phyloP scores from a whole-genome alignment of 2,888 invertebrate genomes.

The Selenia dentaria region DNA sequence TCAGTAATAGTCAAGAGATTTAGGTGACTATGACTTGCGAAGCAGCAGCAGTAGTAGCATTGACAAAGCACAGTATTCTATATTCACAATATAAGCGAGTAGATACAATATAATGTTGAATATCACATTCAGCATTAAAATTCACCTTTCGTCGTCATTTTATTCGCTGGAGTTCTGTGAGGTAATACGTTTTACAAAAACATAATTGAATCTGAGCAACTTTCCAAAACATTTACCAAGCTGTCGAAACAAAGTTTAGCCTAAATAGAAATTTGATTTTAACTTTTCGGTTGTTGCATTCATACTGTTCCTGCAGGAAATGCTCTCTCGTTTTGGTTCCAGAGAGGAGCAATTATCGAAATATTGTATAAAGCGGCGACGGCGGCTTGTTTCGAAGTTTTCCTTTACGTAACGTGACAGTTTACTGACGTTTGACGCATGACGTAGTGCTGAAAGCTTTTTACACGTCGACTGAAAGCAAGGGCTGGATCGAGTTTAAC shows the following conservation, averaged over 20 bases:
- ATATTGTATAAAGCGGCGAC: neutral
- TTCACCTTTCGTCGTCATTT: constrained; percentile 25
- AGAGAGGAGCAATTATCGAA: constrained; percentile 10
- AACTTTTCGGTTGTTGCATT: constrained; percentile 40
- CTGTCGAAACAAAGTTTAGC: constrained; percentile 50
- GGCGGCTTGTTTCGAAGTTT: constrained; percentile 8
- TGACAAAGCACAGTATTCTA: too few relatives aligned
- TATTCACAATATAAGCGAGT: too few relatives aligned
- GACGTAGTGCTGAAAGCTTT: constrained; percentile 22
- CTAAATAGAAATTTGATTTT: constrained; percentile 47
- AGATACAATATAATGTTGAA: too few relatives aligned
- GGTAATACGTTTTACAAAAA: constrained; percentile 32
- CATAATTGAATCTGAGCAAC: constrained; percentile 54
- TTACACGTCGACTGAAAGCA: constrained; percentile 13
- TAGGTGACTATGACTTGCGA: too few relatives aligned
- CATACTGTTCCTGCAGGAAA: constrained; percentile 26
- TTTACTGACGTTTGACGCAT: constrained; percentile 21
- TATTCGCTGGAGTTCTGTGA: constrained; percentile 11
- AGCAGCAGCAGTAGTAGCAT: too few relatives aligned
- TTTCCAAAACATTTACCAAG: constrained; percentile 49
- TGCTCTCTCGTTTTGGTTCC: constrained; percentile 21
- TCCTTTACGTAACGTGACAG: constrained; percentile 21
- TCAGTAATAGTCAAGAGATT: too few relatives aligned
- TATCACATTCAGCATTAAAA: constrained; percentile 25
- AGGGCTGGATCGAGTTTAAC: constrained; percentile 12